These are phyloP conservation scores for Alligator sinensis DNA, from an alignment of 2,113 vertebrate species.

Conservation along the genomic window DNA sequence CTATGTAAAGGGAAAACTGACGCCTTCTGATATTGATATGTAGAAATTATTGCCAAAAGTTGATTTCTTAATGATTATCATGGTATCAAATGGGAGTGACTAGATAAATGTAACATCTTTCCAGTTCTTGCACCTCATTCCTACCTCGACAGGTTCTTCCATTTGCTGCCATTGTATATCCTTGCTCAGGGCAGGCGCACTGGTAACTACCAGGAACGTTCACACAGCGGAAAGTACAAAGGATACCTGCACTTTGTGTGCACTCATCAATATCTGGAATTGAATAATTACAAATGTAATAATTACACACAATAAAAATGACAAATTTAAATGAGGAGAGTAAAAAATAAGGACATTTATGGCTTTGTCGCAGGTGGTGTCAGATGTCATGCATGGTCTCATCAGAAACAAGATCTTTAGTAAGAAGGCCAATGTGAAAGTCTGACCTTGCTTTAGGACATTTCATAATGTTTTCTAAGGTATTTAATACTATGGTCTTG, in stretches of 20 bases:
- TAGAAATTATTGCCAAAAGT: background rate
- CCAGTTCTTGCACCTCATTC: background rate
- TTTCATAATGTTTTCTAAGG: background rate
- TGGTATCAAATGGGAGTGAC: accelerated
- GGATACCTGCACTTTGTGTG: slow-evolving; percentile 86
- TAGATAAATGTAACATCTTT: background rate
- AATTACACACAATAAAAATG: background rate
- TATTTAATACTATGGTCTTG: background rate
- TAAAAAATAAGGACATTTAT: background rate
- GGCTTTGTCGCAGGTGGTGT: background rate
- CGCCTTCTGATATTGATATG: background rate
- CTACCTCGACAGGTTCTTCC: slow-evolving; percentile 92
- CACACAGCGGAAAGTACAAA: slow-evolving; percentile 92
- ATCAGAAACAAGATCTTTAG: background rate
- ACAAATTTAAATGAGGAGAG: background rate
- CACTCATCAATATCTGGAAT: slow-evolving; percentile 93
- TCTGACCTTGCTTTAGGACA: background rate
- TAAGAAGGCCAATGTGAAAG: accelerated
- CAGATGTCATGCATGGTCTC: background rate
- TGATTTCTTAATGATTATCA: background rate
- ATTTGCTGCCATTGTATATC: slow-evolving; percentile 88
- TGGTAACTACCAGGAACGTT: slow-evolving; percentile 93
- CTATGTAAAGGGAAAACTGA: background rate
- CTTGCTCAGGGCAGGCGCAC: slow-evolving; percentile 89
- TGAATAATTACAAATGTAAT: background rate